A percentile compares a stretch with the other conserved stretches of the same genome.
Evolutionary conservation across 1,140 invertebrate genomes (phyloP).

Genomic region (Drosophila arawakana): DNA sequence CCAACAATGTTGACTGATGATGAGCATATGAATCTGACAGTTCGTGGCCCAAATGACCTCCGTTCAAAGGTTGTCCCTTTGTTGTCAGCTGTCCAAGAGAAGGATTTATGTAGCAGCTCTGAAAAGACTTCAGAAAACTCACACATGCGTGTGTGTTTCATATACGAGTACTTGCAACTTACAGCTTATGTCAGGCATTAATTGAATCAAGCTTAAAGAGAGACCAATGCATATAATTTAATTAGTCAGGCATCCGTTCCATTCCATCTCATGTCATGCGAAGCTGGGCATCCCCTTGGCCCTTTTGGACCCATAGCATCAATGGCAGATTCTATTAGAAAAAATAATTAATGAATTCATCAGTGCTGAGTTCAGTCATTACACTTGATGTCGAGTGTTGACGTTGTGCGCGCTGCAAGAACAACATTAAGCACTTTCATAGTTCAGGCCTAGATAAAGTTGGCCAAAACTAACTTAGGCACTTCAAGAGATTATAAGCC

Average conservation of each 20-base stretch:
- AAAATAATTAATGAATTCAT: constrained; percentile 80
- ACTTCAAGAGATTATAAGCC: constrained; percentile 29
- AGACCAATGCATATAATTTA: constrained; percentile 54
- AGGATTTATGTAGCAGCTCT: neutral
- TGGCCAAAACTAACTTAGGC: constrained; percentile 32
- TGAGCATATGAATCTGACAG: constrained; percentile 32
- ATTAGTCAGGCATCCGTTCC: constrained; percentile 56
- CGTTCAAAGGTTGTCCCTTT: constrained; percentile 29
- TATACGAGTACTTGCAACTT: constrained; percentile 39
- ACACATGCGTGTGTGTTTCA: neutral
- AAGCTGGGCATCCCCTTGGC: constrained; percentile 3
- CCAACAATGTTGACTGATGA: constrained; percentile 9
- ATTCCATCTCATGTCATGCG: constrained; percentile 4
- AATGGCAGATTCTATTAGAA: constrained; percentile 54
- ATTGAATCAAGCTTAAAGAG: constrained; percentile 47
- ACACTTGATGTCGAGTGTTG: constrained; percentile 53
- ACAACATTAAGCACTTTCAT: constrained; percentile 49
- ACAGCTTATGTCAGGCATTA: constrained; percentile 55
- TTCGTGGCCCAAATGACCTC: constrained; percentile 21
- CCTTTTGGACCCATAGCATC: no score
- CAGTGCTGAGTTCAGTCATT: constrained; percentile 73
- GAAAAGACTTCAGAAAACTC: neutral
- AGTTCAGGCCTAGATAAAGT: constrained; percentile 35
- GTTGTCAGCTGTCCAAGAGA: neutral
- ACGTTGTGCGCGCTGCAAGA: constrained; percentile 37